Percentiles rank a stretch among this genome's conserved stretches.
Evolutionary conservation across 2,113 vertebrate species (phyloP).

Genomic region (Phyllostomus hastatus): DNA sequence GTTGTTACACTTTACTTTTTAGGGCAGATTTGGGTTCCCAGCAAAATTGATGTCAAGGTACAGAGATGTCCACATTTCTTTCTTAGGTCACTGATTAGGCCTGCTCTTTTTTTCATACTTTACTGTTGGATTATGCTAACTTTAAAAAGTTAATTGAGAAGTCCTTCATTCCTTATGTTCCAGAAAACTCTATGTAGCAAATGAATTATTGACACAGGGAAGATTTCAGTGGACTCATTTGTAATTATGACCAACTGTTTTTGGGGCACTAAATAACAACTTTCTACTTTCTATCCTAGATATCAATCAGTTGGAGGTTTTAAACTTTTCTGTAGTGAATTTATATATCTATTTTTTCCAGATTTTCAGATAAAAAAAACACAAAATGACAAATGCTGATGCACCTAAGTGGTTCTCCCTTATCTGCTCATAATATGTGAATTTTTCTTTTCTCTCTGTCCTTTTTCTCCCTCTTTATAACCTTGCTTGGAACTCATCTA

Average conservation of each 20-base stretch:
- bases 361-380: not conserved
- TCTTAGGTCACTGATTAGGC: not conserved
- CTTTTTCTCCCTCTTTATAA: not conserved
- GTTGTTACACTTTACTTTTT: not conserved
- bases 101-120: not conserved
- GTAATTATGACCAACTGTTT: not conserved
- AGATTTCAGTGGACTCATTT: not conserved
- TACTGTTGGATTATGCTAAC: not conserved
- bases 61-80: not conserved
- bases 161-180: not conserved
- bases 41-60: not conserved
- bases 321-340: not conserved
- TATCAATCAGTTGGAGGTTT: not conserved
- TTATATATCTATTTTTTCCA: not conserved
- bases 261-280: not conserved
- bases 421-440: not conserved
- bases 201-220: not conserved
- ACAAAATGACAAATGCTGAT: not conserved
- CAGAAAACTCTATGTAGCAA: not conserved
- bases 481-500: not conserved
- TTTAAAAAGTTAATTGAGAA: not conserved
- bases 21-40: not conserved
- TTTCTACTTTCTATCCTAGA: not conserved
- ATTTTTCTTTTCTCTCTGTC: not conserved
- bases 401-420: not conserved